Percentiles rank a stretch among this genome's conserved stretches.
Evolutionary conservation across 2,113 vertebrate genomes (phyloP).

Genomic region (Larimichthys polyactis): DNA sequence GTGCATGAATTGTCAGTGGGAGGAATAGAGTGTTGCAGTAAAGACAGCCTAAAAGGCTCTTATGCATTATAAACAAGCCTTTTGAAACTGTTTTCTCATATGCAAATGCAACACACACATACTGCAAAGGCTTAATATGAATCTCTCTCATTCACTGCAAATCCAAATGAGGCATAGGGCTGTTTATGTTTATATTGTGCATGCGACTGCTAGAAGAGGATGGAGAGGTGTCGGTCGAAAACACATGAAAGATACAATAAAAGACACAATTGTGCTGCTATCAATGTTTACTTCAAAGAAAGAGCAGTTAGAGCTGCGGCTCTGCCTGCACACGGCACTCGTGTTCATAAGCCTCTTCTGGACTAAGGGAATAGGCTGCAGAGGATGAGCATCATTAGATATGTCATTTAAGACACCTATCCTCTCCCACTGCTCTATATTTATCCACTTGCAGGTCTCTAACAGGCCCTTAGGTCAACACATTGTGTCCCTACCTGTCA

Average conservation of each 20-base stretch:
- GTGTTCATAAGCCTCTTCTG: slow-evolving; percentile 56
- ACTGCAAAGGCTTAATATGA: slow-evolving; percentile 72
- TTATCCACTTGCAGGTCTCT: slow-evolving; percentile 73
- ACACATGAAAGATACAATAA: slow-evolving; percentile 50
- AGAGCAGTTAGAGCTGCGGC: slow-evolving; percentile 37
- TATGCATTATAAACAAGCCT: slow-evolving; percentile 86
- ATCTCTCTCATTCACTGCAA: slow-evolving; percentile 60
- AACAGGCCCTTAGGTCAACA: slow-evolving; percentile 73
- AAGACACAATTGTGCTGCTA: slow-evolving; percentile 53
- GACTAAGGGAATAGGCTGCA: slow-evolving; percentile 55
- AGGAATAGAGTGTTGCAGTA: slow-evolving; percentile 80
- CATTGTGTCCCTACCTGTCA: slow-evolving; percentile 72
- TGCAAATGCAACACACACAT: slow-evolving; percentile 77
- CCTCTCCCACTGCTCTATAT: slow-evolving; percentile 71
- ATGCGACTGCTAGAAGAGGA: slow-evolving; percentile 31
- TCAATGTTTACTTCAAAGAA: slow-evolving; percentile 68
- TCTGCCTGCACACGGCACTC: slow-evolving; percentile 28
- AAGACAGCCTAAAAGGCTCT: slow-evolving; percentile 84
- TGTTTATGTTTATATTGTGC: slow-evolving; percentile 75
- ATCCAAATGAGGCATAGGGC: slow-evolving; percentile 64
- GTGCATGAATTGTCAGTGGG: slow-evolving; percentile 80
- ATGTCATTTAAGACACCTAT: slow-evolving; percentile 76
- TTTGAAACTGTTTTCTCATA: slow-evolving; percentile 80
- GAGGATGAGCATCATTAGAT: slow-evolving; percentile 74
- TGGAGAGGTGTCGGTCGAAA: slow-evolving; percentile 53